These are phyloP conservation scores for Abscondita cerata DNA, from an alignment of 2,888 invertebrate genomes.

Conservation along the genomic window DNA sequence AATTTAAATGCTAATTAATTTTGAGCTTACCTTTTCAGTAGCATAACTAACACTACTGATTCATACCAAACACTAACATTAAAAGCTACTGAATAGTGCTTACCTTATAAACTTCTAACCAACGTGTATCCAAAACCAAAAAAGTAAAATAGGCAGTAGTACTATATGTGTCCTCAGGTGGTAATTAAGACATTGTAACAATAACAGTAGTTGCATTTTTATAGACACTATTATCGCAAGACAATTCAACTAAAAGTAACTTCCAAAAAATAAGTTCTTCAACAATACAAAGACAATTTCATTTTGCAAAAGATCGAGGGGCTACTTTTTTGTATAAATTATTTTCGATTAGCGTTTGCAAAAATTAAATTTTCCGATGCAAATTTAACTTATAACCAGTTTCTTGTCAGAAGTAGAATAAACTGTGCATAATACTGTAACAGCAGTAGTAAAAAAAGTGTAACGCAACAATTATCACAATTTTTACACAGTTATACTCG, in stretches of 20 bases:
- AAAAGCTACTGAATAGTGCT: slow-evolving; percentile 32
- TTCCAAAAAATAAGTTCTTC: not conserved
- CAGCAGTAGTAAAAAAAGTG: slow-evolving; percentile 17
- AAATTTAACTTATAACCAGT: slow-evolving; percentile 19
- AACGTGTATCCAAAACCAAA: not conserved
- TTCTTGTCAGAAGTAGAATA: not conserved
- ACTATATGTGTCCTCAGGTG: not conserved
- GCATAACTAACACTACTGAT: slow-evolving; percentile 33
- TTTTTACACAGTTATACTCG: slow-evolving; percentile 2
- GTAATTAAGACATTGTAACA: not conserved
- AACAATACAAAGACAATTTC: slow-evolving; percentile 7
- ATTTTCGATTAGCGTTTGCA: not conserved
- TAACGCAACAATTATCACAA: slow-evolving; percentile 19
- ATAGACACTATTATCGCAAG: not conserved
- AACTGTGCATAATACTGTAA: slow-evolving; percentile 8
- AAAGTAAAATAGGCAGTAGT: not conserved
- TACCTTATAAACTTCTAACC: not conserved
- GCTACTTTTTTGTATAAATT: not conserved
- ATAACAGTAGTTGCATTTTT: not conserved
- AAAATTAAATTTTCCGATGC: not conserved
- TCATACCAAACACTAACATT: slow-evolving; percentile 31
- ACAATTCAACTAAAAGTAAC: not conserved
- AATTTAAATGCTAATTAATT: slow-evolving; percentile 24
- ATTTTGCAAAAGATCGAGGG: not conserved
- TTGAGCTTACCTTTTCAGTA: slow-evolving; percentile 39